Evolutionary conservation across 2,113 vertebrate species (phyloP), one percentile per base, ranked within the genome.

Genomic region (Nothocercus julius): DNA sequence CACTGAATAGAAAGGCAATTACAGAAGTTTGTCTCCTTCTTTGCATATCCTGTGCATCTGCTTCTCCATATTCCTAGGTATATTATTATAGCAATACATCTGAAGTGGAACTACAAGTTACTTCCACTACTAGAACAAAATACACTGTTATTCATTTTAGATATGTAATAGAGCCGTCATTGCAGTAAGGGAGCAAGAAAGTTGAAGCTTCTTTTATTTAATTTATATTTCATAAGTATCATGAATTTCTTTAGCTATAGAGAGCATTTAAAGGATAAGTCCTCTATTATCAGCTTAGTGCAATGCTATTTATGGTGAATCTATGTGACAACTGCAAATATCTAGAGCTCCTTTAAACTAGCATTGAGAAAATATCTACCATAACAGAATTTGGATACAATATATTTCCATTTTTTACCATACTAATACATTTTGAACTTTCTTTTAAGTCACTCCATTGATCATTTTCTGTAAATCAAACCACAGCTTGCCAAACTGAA

Each of bases 251-350:
- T 80, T 64, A 63, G 62, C 11, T 54, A 53, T 40, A 58, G 64
- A 79, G 70, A 89, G 44, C 34, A 93, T 32, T 51, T 94, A 54
- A 89, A 83, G 80, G 51, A 28, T 72, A 78, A 82, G 4, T 83
- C 82, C 82, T 72, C 15, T 63, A 85, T 64, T 87, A 87, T 51
- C 36, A 75, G 58, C 36, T 79, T 84, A 76, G 80, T 64, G 5
- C 77, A 73, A 66, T 72, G 44, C 56, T 94, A 58, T 84, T 90
- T 83, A 30, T 92, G 34, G 63, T 81, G 80, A 95, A 64, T 66
- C 58, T 80, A 72, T 28, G 47, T 61, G 70, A 88, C 14, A 59
- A 58, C 4, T 59, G 28, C 34, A 87, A 87, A 59, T 74, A 81
- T 22, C 25, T 88, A 11, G 84, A 89, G 61, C 73, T 36, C n/a